A percentile compares a stretch with the other conserved stretches of the same genome.
phyloP scores from a whole-genome alignment of 37 sponge, comb jelly and placozoan species.

The Chondrilla cf. caribensis region DNA sequence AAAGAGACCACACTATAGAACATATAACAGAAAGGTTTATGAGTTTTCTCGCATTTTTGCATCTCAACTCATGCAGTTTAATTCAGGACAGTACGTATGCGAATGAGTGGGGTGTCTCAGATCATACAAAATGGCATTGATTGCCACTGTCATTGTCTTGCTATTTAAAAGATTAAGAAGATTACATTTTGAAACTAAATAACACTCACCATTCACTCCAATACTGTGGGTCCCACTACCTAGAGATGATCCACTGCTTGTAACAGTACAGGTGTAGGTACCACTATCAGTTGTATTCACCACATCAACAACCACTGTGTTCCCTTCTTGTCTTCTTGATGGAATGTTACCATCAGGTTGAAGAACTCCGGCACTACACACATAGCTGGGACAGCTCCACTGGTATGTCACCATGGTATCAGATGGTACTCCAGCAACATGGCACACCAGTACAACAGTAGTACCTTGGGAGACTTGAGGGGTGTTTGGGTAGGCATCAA shows the following conservation, averaged over 20 bases:
- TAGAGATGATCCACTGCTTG: neutral
- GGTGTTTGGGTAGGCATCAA: slow-evolving; percentile 22
- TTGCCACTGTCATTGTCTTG: too few relatives aligned
- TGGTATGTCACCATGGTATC: neutral
- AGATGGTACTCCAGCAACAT: slow-evolving; percentile 18
- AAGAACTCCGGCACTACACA: neutral
- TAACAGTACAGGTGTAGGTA: neutral
- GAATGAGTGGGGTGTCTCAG: too few relatives aligned
- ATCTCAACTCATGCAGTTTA: too few relatives aligned
- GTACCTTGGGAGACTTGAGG: slow-evolving; percentile 7
- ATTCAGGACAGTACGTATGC: too few relatives aligned
- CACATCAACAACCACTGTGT: slow-evolving; percentile 10
- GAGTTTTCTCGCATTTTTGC: too few relatives aligned
- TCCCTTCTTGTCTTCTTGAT: neutral
- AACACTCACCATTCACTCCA: too few relatives aligned
- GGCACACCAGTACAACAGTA: slow-evolving; percentile 11
- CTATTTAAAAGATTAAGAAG: too few relatives aligned
- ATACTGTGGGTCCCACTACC: neutral
- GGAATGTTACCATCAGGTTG: neutral
- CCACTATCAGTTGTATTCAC: neutral
- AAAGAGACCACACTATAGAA: too few relatives aligned
- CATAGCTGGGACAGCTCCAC: slow-evolving; percentile 14
- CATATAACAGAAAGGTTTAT: too few relatives aligned
- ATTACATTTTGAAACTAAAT: too few relatives aligned
- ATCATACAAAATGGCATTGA: too few relatives aligned